Evolutionary conservation across 2,113 vertebrate genomes (phyloP), one percentile per base, ranked within the genome.

Genomic region (Oncorhynchus masou): DNA sequence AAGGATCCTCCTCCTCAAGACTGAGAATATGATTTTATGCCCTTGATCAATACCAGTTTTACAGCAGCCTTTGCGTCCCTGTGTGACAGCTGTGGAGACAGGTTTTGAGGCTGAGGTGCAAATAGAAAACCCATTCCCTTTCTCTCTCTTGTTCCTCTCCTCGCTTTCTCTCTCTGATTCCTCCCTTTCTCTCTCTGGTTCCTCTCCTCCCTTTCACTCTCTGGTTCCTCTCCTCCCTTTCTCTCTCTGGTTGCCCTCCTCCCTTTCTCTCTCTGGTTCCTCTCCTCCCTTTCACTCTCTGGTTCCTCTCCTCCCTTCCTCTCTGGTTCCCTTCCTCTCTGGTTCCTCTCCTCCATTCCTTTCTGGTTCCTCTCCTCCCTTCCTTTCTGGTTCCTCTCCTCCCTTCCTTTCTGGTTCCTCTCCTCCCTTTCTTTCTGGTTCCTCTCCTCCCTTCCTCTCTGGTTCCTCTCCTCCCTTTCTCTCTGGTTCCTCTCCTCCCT

Each of bases 91-190:
- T 57, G 75, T 78, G 76, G 75, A 70, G 74, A 84, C 76, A 74
- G 45, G 60, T 85, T 89, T 86, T 88, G 87, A 83, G 87, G 83
- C 77, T 77, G 66, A 74, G 77, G 88, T 89, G 85, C 82, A 89
- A 88, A 92, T 87, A 75, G 74, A 74, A 84, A 70, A 31, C 64
- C 70, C 71, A 77, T 82, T 78, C 65, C 73, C 74, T 64, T 70
- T 60, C 69, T 68, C n/a, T 69, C 45, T 66, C 19, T 1, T 5
- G 5, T 34, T 6, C 5, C 31, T 34, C 31, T 34, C 31, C 31
- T 34, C 5, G 5, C 31, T 6, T 34, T 34, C 31, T 34, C 31
- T 34, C 31, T 34, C 31, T 34, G 5, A 5, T 34, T 34, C 31
- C 31, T 34, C 64, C 72, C 74, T 68, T 68, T 25, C 68, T 70